Evolutionary conservation across 2,113 vertebrate genomes (phyloP).

Genomic region (Corythaeola cristata): DNA sequence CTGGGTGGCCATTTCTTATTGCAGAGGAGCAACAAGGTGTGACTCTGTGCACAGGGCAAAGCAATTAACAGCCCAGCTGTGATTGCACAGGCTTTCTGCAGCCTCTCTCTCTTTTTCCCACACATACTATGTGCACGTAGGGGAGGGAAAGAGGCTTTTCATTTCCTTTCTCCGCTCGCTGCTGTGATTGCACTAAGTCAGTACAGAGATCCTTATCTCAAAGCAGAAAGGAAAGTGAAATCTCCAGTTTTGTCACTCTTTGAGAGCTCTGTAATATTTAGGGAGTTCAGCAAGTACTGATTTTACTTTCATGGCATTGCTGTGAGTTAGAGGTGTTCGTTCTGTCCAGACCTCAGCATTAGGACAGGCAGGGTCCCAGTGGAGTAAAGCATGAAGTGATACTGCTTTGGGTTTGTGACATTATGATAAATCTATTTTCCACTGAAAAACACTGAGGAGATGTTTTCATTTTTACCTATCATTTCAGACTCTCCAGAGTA

Average conservation of each 20-base stretch:
- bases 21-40: not conserved
- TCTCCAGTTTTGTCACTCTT: not conserved
- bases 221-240: not conserved
- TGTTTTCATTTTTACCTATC: not conserved
- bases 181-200: not conserved
- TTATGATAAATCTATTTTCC: not conserved
- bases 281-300: not conserved
- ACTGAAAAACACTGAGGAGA: not conserved
- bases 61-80: slow-evolving; percentile 31
- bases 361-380: not conserved
- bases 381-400: not conserved
- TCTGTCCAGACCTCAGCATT: not conserved
- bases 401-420: not conserved
- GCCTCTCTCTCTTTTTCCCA: not conserved
- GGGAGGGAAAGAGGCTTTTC: not conserved
- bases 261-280: not conserved
- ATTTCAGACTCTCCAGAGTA: slow-evolving; percentile 4
- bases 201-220: not conserved
- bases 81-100: not conserved
- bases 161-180: not conserved
- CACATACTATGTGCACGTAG: accelerated
- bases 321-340: not conserved
- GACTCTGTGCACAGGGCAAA: not conserved
- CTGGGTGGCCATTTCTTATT: not conserved
- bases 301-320: not conserved